Evolutionary conservation across 2,888 invertebrate genomes (phyloP), one percentile per base, ranked within the genome.

Genomic region (Lithophane ornitopus): DNA sequence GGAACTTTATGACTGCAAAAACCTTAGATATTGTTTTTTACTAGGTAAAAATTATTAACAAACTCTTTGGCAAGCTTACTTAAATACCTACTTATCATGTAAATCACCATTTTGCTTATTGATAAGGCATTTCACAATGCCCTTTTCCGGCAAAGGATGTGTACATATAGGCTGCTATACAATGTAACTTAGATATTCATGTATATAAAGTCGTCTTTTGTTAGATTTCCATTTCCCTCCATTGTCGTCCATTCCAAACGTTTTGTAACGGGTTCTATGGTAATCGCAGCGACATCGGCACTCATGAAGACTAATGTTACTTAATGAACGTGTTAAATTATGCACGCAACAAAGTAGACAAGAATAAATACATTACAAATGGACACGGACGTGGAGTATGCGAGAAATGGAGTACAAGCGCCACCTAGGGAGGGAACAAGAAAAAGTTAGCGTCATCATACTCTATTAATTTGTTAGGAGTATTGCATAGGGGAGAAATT

Each of bases 271-370:
- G 84, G 52, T 34, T 65, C 63, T 74, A 75, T 76, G 71, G 78
- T 84, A 74, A 77, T 79, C 79, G 74, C 63, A 75, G 63, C 65
- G 73, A 66, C 78, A 85, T 82, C 75, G 73, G 70, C 46, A 65
- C 70, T 74, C 80, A 72, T 82, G 83, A 84, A 86, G 81, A 82
- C 86, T 83, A 88, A 90, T 87, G 85, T 66, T 73, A 71, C 80
- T 85, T 86, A 89, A 86, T 86, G 84, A 82, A 81, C 76, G 76
- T 76, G 79, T 82, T 86, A 83, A 89, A 87, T 90, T 88, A 90
- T 90, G 80, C 84, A 76, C 81, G 78, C 74, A 80, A 85, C 81
- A 85, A 88, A 80, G 77, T 81, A 81, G 78, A 78, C 76, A 73
- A 78, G 79, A 85, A 83, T 82, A 83, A 78, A 84, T 83, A 81